Conservation (phyloP, 2,888 invertebrate genomes). For the Acleris laterana region DNA sequence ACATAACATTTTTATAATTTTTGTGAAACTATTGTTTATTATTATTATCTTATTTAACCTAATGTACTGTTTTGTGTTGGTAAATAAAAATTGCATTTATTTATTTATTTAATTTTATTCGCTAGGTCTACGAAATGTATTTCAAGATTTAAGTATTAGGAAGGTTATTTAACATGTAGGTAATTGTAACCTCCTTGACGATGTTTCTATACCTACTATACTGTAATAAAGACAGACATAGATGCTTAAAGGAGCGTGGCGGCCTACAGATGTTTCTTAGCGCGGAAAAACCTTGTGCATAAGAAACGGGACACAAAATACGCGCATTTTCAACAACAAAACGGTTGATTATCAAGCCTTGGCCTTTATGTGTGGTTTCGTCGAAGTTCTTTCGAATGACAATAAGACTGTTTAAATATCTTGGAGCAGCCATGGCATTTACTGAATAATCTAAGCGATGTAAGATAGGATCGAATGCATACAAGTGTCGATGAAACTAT, state of each 20-base stretch:
- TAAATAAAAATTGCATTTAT: too few species aligned
- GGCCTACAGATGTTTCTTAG: conserved; percentile 37
- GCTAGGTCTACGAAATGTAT: too few species aligned
- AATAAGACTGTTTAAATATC: conserved; percentile 37
- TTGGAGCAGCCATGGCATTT: conserved; percentile 49
- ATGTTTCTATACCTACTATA: neutral
- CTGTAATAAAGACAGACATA: conserved; percentile 20
- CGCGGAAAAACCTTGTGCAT: conserved; percentile 39
- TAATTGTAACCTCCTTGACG: neutral
- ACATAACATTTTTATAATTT: too few species aligned
- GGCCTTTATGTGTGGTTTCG: conserved; percentile 36
- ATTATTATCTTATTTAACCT: too few species aligned
- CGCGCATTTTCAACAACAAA: conserved; percentile 21
- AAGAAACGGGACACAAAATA: conserved; percentile 17
- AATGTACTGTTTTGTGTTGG: too few species aligned
- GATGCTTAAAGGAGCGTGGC: conserved; percentile 44
- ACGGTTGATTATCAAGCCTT: conserved; percentile 33
- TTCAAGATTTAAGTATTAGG: too few species aligned
- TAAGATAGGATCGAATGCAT: conserved; percentile 48
- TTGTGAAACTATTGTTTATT: too few species aligned
- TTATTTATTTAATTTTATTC: too few species aligned
- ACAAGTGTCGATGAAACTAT: conserved; percentile 62
- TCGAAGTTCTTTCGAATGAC: conserved; percentile 35
- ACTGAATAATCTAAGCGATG: conserved; percentile 41
- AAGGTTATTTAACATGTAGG: neutral